Conservation (phyloP, 1,140 invertebrate genomes). For the Meloidogyne floridensis region DNA sequence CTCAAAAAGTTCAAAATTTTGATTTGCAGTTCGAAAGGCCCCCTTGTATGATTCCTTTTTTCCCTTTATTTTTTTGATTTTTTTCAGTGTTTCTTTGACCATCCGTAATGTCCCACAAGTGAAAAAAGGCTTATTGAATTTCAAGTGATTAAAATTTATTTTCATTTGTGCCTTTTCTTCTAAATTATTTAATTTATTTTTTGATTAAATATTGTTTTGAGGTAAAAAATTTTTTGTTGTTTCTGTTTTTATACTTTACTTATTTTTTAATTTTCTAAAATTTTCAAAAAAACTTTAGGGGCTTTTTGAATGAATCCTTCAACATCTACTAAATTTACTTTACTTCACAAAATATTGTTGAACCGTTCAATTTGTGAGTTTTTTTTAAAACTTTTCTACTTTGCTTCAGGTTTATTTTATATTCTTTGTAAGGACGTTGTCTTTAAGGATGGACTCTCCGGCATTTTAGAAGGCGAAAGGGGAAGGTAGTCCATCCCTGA, state of each 20-base stretch:
- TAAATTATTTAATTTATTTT: no score
- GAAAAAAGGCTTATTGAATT: constrained; percentile 12
- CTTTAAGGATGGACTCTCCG: no score
- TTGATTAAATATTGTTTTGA: no score
- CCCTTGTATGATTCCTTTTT: no score
- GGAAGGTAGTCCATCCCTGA: no score
- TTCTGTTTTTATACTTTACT: not conserved
- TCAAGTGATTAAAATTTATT: not conserved
- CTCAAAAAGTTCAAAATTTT: no score
- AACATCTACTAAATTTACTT: not conserved
- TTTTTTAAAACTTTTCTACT: not conserved
- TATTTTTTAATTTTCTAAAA: not conserved
- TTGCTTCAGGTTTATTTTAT: not conserved
- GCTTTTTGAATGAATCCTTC: not conserved
- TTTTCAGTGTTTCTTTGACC: constrained; percentile 80
- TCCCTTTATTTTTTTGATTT: no score
- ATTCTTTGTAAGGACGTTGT: not conserved
- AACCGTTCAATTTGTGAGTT: not conserved
- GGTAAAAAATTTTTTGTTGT: no score
- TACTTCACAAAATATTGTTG: not conserved
- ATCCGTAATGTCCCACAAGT: constrained; percentile 90
- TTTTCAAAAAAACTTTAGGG: not conserved
- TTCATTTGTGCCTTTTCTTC: no score
- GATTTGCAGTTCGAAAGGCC: no score
- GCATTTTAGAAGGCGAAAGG: no score